Evolutionary conservation across 2,888 invertebrate species (phyloP).

Genomic region (Oasisia sp.): DNA sequence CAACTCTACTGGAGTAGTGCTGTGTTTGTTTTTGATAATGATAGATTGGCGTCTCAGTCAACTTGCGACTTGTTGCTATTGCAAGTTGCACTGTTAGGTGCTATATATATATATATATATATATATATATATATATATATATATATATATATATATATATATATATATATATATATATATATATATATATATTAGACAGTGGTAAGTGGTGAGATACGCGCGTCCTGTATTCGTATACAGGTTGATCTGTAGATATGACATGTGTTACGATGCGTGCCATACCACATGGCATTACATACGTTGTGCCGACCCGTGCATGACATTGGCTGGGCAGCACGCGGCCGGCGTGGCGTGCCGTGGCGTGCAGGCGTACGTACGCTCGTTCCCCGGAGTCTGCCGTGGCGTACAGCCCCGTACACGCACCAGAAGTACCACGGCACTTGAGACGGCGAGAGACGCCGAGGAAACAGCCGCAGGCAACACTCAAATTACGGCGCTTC

Average conservation of each 20-base stretch:
- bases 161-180: too few relatives aligned
- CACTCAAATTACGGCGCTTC: constrained; percentile 17
- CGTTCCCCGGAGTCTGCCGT: background rate
- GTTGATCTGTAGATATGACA: background rate
- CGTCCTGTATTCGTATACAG: background rate
- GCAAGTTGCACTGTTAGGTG: background rate
- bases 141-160: too few relatives aligned
- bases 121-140: too few relatives aligned
- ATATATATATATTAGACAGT: too few relatives aligned
- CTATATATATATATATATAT: too few relatives aligned
- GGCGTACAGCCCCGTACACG: background rate
- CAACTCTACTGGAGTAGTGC: background rate
- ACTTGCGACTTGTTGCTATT: background rate
- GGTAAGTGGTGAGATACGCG: too few relatives aligned
- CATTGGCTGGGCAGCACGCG: background rate
- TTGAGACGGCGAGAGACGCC: background rate
- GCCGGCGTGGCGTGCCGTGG: background rate
- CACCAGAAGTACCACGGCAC: background rate
- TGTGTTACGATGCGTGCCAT: background rate
- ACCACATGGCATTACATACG: background rate
- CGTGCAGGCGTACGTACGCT: background rate
- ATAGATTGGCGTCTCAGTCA: background rate
- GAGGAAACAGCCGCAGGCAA: background rate
- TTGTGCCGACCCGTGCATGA: background rate
- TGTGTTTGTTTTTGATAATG: background rate